Percentiles rank a stretch among this genome's conserved stretches.
These are phyloP conservation scores for Sinocyclocheilus anshuiensis DNA, from an alignment of 2,113 vertebrate species.

Conservation along the genomic window DNA sequence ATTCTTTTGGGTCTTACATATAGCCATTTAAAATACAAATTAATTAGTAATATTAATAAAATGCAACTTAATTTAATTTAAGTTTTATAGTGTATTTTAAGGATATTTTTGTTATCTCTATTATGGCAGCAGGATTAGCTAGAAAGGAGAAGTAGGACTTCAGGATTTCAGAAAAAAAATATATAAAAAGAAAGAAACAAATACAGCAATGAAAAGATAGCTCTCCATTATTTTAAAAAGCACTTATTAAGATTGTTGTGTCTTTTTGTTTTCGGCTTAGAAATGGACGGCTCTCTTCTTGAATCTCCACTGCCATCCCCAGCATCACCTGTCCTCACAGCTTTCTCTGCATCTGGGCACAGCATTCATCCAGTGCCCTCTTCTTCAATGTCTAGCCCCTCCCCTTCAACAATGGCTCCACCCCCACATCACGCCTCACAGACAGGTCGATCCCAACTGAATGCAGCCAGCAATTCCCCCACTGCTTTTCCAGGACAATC, in stretches of 20 bases:
- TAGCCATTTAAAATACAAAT: too few species aligned
- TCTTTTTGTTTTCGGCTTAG: slow-evolving; percentile 24
- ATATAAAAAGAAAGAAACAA: too few species aligned
- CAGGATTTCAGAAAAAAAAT: not conserved
- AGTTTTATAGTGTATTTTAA: too few species aligned
- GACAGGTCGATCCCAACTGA: slow-evolving; percentile 54
- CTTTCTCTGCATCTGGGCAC: slow-evolving; percentile 29
- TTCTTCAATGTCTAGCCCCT: slow-evolving; percentile 19
- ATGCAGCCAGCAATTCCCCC: slow-evolving; percentile 43
- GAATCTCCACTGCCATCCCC: slow-evolving; percentile 37
- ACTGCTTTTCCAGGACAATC: slow-evolving; percentile 11
- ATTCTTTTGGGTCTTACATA: too few species aligned
- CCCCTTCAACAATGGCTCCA: slow-evolving; percentile 2
- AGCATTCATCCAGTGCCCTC: not conserved
- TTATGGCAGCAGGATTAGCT: not conserved
- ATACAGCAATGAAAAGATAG: not conserved
- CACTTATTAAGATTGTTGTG: not conserved
- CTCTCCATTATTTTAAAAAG: not conserved
- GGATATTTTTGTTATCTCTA: too few species aligned
- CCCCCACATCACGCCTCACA: slow-evolving; percentile 11
- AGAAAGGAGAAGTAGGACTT: not conserved
- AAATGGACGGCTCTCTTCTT: slow-evolving; percentile 44
- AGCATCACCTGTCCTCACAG: slow-evolving; percentile 17
- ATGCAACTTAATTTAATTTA: too few species aligned
- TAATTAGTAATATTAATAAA: too few species aligned